These are phyloP conservation scores for Cherax destructor DNA, from an alignment of 1,140 invertebrate species.

Conservation along the genomic window DNA sequence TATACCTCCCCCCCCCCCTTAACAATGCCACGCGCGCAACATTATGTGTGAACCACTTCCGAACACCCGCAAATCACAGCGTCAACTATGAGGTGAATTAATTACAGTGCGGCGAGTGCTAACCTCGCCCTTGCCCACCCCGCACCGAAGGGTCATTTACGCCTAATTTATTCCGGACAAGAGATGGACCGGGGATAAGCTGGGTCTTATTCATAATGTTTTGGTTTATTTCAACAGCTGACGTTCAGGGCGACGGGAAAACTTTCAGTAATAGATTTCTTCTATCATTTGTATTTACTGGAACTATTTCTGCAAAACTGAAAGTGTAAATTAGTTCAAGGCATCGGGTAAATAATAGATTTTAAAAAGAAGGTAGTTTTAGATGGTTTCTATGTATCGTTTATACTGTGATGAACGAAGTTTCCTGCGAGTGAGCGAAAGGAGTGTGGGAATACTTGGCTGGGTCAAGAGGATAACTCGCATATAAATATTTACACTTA, in stretches of 20 bases:
- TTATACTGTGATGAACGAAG: neutral
- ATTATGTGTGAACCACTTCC: slow-evolving; percentile 66
- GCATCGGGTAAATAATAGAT: too few relatives aligned
- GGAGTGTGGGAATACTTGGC: slow-evolving; percentile 6
- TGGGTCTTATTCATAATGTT: slow-evolving; percentile 6
- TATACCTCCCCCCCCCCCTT: neutral
- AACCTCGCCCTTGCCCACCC: neutral
- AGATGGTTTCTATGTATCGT: neutral
- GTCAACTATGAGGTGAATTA: slow-evolving; percentile 41
- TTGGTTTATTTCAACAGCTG: neutral
- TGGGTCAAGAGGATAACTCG: slow-evolving; percentile 43
- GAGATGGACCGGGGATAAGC: slow-evolving; percentile 21
- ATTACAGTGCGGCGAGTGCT: neutral
- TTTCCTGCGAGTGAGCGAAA: neutral
- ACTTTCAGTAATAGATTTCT: too few relatives aligned
- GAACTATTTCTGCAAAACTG: too few relatives aligned
- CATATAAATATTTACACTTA: slow-evolving; percentile 64
- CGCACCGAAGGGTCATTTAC: slow-evolving; percentile 44
- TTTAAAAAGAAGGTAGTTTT: neutral
- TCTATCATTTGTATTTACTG: too few relatives aligned
- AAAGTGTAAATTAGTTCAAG: too few relatives aligned
- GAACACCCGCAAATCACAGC: slow-evolving; percentile 52
- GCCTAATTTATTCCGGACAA: slow-evolving; percentile 50
- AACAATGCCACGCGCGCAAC: slow-evolving; percentile 27
- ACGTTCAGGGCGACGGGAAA: too few relatives aligned